Conservation (phyloP, 2,797 vertebrate species). For the Falco berigora region DNA sequence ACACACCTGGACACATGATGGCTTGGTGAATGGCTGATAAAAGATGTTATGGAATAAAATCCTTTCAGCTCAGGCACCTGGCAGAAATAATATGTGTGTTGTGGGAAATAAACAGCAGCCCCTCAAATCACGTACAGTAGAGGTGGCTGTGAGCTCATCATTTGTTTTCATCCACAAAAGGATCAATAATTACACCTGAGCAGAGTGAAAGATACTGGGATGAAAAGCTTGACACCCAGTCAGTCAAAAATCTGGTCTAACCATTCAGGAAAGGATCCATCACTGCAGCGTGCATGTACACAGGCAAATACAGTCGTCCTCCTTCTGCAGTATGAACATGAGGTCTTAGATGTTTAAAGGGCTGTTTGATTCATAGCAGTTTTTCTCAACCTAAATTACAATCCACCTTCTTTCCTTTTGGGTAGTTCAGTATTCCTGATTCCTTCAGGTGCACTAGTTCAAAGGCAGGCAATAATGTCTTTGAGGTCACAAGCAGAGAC, state of each 20-base stretch:
- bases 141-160: not conserved
- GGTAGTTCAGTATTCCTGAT: not conserved
- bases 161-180: not conserved
- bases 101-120: not conserved
- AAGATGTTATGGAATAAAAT: constrained; percentile 28
- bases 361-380: not conserved
- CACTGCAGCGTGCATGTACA: not conserved
- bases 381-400: not conserved
- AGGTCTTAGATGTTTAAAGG: not conserved
- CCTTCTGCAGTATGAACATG: not conserved
- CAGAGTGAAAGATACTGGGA: not conserved
- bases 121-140: not conserved
- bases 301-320: not conserved
- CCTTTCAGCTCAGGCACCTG: constrained; percentile 17
- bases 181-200: not conserved
- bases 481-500: not conserved
- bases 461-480: not conserved
- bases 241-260: not conserved
- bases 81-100: not conserved
- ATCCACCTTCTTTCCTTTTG: not conserved
- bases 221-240: not conserved
- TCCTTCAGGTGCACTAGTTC: not conserved
- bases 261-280: not conserved
- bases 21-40: not conserved
- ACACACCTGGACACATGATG: constrained; percentile 8